Evolutionary conservation across 1,140 invertebrate genomes (phyloP), one percentile per base, ranked within the genome.

Genomic region (Holotrichia oblita): DNA sequence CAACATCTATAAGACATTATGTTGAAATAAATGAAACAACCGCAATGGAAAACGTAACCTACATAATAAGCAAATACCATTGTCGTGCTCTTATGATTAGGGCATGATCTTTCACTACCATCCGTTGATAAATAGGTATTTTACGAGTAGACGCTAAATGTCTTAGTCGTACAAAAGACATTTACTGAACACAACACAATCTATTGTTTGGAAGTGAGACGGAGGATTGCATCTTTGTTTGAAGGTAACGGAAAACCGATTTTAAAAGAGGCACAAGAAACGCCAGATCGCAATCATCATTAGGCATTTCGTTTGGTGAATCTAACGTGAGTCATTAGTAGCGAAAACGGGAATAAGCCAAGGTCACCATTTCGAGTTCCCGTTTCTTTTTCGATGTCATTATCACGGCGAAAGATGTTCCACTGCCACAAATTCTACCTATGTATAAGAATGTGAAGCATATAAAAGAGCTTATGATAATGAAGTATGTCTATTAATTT

Each of bases 41-140:
- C n/a, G 7, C 10, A 48, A 34, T 34, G 0, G 44, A n/a, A 48
- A 12, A 48, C n/a, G 10, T 48, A 48, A 48, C 44, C 44, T 48
- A 48, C 10, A 48, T 48, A 48, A 48, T 48, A 48, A 48, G n/a
- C n/a, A 48, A 48, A 48, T 48, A 48, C 10, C 44, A 48, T 48
- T 48, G 44, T 48, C 44, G 44, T 48, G 44, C n/a, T n/a, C 10
- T 48, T n/a, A 48, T 48, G 10, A 48, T 48, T 48, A 48, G n/a
- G 10, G 6, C n/a, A 48, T 48, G 10, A 10, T 48, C 44, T n/a
- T 48, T 48, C 44, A 48, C 44, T 14, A 14, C 44, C 10, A 48
- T 48, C n/a, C 44, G 44, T n/a, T 48, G 44, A 10, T 48, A 48
- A n/a, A 48, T 48, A 10, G 10, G 3, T 48, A 48, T 48, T 48